Percentiles rank a stretch among this genome's conserved stretches.
Conservation (phyloP, 2,888 invertebrate genomes). For the Strigamia crassipes region DNA sequence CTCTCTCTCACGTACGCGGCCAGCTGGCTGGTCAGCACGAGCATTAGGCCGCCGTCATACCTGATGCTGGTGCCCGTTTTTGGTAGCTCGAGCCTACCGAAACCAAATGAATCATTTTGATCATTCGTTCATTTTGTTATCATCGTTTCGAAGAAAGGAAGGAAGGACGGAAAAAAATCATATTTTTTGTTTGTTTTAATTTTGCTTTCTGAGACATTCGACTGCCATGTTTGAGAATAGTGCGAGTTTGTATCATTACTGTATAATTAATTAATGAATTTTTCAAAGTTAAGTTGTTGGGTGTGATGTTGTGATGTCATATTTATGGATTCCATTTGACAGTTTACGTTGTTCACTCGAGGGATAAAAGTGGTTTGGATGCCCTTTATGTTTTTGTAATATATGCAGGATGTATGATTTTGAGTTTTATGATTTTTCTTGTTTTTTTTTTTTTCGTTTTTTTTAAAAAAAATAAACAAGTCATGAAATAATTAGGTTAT, state of each 20-base stretch:
- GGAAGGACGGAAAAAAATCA: too few species aligned
- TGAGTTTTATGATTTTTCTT: neutral
- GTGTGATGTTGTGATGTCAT: slow-evolving; percentile 7
- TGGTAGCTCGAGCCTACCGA: neutral
- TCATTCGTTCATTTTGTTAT: neutral
- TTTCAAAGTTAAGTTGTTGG: neutral
- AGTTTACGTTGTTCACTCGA: neutral
- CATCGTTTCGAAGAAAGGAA: too few species aligned
- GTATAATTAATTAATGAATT: neutral
- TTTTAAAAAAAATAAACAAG: too few species aligned
- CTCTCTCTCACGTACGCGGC: neutral
- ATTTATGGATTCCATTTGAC: slow-evolving; percentile 22
- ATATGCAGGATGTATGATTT: neutral
- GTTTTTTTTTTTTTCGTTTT: neutral
- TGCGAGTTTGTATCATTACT: neutral
- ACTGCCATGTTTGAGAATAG: slow-evolving; percentile 4
- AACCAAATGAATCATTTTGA: neutral
- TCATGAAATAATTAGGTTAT: too few species aligned
- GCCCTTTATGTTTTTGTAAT: neutral
- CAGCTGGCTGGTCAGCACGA: slow-evolving; percentile 30
- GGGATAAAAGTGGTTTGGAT: slow-evolving; percentile 3
- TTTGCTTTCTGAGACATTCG: neutral
- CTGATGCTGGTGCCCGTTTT: neutral
- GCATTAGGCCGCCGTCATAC: neutral
- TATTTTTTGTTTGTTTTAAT: neutral